These are phyloP conservation scores for Meteorus cinctellus DNA, from an alignment of 2,888 invertebrate species.

Conservation along the genomic window DNA sequence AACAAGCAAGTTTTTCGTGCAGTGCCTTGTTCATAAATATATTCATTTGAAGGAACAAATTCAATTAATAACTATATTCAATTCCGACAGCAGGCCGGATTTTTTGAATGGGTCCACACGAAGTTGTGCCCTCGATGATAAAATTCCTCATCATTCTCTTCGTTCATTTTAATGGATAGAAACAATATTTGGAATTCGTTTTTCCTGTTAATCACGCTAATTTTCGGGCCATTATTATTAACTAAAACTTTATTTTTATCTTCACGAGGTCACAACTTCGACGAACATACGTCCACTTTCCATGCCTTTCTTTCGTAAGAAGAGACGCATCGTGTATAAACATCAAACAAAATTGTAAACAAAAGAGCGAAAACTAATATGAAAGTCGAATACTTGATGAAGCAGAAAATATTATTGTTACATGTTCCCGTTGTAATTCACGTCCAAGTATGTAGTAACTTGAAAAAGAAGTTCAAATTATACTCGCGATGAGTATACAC, in stretches of 20 bases:
- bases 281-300: conserved; percentile 60
- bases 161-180: not conserved
- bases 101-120: conserved; percentile 66
- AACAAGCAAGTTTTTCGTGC: conserved; percentile 61
- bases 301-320: conserved; percentile 60
- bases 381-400: not conserved
- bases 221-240: not conserved
- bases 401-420: conserved; percentile 43
- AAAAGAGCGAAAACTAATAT: conserved; percentile 15
- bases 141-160: not conserved
- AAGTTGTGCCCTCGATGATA: conserved; percentile 59
- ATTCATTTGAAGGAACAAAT: conserved; percentile 60
- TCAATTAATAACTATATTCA: conserved; percentile 36
- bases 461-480: conserved; percentile 35
- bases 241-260: conserved; percentile 23
- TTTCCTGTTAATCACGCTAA: not conserved
- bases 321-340: conserved; percentile 62
- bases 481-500: conserved; percentile 56
- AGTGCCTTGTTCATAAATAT: conserved; percentile 71
- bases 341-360: conserved; percentile 26
- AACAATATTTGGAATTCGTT: not conserved
- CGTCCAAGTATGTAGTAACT: conserved; percentile 22
- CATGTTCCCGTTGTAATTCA: conserved; percentile 49
- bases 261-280: conserved; percentile 60
- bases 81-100: conserved; percentile 61